Evolutionary conservation across 2,113 vertebrate species (phyloP).

Genomic region (Quiscalus mexicanus): DNA sequence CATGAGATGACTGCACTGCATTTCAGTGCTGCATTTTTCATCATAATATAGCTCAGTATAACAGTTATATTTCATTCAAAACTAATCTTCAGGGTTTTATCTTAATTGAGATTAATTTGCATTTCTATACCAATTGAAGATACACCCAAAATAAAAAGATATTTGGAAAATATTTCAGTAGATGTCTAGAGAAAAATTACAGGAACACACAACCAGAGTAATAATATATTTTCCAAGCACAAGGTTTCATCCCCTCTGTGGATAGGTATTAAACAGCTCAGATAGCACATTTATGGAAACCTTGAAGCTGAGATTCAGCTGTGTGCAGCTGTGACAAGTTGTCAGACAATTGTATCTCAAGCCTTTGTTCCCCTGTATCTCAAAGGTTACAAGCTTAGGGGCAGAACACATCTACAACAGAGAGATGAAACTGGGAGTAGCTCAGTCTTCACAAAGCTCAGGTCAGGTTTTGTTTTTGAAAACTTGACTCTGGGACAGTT

Average conservation of each 20-base stretch:
- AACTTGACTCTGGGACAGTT: neutral
- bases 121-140: neutral
- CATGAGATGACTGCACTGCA: neutral
- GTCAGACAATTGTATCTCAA: neutral
- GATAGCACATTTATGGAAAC: neutral
- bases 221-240: neutral
- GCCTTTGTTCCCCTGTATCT: neutral
- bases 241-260: neutral
- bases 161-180: neutral
- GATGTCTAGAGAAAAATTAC: neutral
- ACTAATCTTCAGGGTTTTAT: neutral
- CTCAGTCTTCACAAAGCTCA: neutral
- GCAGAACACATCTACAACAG: neutral
- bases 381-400: neutral
- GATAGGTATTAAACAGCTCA: neutral
- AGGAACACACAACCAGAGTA: neutral
- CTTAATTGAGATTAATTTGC: neutral
- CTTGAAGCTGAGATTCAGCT: neutral
- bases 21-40: neutral
- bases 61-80: neutral
- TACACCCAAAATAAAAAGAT: fast-evolving
- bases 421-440: neutral
- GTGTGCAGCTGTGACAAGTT: neutral
- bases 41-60: neutral
- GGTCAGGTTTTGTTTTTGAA: neutral